phyloP scores from a whole-genome alignment of 2,797 vertebrate species.

The Notolabrus celidotus region DNA sequence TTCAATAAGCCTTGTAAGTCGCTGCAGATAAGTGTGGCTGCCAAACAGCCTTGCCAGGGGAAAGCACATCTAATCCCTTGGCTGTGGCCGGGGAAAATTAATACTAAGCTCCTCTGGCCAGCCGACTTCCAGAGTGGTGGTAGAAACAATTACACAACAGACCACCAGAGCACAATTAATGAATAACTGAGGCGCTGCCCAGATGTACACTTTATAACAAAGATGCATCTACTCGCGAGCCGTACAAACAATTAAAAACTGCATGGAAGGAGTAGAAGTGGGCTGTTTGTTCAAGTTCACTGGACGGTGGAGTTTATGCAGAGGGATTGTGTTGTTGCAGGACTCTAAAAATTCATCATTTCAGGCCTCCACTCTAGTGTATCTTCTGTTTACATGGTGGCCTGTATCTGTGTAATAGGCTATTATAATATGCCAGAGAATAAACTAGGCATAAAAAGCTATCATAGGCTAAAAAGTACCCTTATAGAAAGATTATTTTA shows the following conservation, averaged over 20 bases:
- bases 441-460: conserved; percentile 30
- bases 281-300: conserved; percentile 66
- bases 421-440: conserved; percentile 60
- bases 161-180: conserved; percentile 74
- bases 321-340: conserved; percentile 39
- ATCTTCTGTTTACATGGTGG: conserved; percentile 44
- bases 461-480: conserved; percentile 14
- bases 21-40: conserved; percentile 76
- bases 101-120: conserved; percentile 75
- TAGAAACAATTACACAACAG: conserved; percentile 78
- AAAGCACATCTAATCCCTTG: conserved; percentile 78
- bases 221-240: conserved; percentile 65
- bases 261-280: conserved; percentile 29
- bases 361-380: conserved; percentile 40
- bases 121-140: conserved; percentile 62
- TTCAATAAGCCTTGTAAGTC: conserved; percentile 83
- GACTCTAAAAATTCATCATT: conserved; percentile 58
- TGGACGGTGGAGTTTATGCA: conserved; percentile 55
- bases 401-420: conserved; percentile 39
- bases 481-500: neutral
- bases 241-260: conserved; percentile 61
- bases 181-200: conserved; percentile 63
- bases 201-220: conserved; percentile 67
- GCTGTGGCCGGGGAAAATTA: conserved; percentile 74
- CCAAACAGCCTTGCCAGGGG: conserved; percentile 76